Percentiles rank a stretch among this genome's conserved stretches.
Evolutionary conservation across 2,888 invertebrate genomes (phyloP).

Genomic region (Odontocolon sp.): DNA sequence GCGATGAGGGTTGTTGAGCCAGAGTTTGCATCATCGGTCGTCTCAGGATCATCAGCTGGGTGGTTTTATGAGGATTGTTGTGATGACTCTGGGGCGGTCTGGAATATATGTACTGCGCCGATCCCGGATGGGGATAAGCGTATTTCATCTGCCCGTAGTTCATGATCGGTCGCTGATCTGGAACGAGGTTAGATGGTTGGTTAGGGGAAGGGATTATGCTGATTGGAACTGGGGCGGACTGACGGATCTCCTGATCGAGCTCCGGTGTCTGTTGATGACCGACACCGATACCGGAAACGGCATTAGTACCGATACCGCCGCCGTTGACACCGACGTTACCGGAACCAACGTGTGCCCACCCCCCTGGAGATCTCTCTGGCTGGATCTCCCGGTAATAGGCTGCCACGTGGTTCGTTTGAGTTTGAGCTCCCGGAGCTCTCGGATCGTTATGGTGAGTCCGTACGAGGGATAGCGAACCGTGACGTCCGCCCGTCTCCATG

Average conservation of each 20-base stretch:
- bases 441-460: constrained; percentile 42
- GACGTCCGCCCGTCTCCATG: too few species aligned
- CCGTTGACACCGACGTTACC: too few species aligned
- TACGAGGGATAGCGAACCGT: constrained; percentile 33
- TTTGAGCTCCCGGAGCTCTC: constrained; percentile 40
- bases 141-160: constrained; percentile 71
- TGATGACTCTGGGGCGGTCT: constrained; percentile 37
- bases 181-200: constrained; percentile 78
- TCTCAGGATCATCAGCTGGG: constrained; percentile 71
- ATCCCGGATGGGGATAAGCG: constrained; percentile 66
- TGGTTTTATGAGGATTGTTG: constrained; percentile 77
- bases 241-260: constrained; percentile 65
- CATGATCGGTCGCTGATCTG: constrained; percentile 76
- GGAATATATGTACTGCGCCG: constrained; percentile 55
- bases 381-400: constrained; percentile 40
- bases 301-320: not conserved
- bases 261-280: constrained; percentile 63
- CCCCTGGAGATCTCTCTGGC: constrained; percentile 16
- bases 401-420: constrained; percentile 14
- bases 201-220: constrained; percentile 65
- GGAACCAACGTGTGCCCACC: not conserved
- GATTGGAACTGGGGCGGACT: constrained; percentile 38
- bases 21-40: constrained; percentile 61
- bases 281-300: constrained; percentile 32
- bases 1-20: constrained; percentile 17